These are phyloP conservation scores for Oligia fasciuncula DNA, from an alignment of 2,888 invertebrate species.

Conservation along the genomic window DNA sequence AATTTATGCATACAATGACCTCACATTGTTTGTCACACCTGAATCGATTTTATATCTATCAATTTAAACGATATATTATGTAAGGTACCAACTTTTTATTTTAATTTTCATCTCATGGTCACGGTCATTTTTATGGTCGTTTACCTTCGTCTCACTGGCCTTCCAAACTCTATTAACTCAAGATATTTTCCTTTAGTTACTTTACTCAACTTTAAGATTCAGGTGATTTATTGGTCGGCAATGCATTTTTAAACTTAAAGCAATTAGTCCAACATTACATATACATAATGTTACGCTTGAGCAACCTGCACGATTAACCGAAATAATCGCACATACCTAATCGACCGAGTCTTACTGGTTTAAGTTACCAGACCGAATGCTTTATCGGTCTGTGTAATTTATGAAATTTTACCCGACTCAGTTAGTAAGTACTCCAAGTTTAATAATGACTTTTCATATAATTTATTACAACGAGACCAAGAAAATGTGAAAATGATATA, in stretches of 20 bases:
- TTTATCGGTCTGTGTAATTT: constrained; percentile 56
- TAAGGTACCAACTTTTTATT: constrained; percentile 18
- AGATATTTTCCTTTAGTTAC: constrained; percentile 13
- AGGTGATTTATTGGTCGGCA: background rate
- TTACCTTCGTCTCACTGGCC: constrained; percentile 48
- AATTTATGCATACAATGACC: constrained; percentile 22
- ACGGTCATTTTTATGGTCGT: constrained; percentile 60
- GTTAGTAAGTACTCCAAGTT: background rate
- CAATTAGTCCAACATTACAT: constrained; percentile 44
- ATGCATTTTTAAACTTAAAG: constrained; percentile 14
- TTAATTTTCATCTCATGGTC: constrained; percentile 56
- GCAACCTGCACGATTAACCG: constrained; percentile 27
- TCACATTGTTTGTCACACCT: constrained; percentile 31
- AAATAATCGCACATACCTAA: constrained; percentile 54
- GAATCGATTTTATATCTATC: background rate
- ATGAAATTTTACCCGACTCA: constrained; percentile 40
- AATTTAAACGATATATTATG: constrained; percentile 11
- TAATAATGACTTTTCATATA: background rate
- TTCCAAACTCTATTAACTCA: constrained; percentile 16
- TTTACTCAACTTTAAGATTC: constrained; percentile 4
- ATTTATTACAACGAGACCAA: background rate
- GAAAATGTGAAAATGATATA: background rate
- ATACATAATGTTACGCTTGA: constrained; percentile 44
- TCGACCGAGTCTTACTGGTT: constrained; percentile 51
- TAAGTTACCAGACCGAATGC: constrained; percentile 54